phyloP scores from a whole-genome alignment of 2,888 invertebrate species.

The Venusia cambrica region DNA sequence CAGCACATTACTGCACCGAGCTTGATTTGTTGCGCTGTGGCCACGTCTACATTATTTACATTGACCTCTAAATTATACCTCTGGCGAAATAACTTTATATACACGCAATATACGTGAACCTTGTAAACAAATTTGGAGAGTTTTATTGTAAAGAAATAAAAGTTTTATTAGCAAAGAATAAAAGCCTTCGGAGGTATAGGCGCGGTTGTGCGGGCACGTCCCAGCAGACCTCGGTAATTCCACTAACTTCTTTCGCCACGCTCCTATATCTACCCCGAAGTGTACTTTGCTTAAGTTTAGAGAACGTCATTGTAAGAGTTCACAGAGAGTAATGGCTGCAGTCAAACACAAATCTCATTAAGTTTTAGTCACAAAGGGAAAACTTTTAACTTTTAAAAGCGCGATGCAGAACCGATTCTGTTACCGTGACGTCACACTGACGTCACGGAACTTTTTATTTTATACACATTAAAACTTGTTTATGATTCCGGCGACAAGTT shows the following conservation, averaged over 20 bases:
- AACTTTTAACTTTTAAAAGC: conserved; percentile 18
- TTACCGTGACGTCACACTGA: conserved; percentile 6
- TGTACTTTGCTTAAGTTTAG: conserved; percentile 11
- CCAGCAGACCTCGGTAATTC: conserved; percentile 8
- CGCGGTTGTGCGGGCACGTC: not conserved
- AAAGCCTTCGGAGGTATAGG: conserved; percentile 5
- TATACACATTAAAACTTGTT: conserved; percentile 39
- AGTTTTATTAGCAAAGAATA: conserved; percentile 8
- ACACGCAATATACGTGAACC: not conserved
- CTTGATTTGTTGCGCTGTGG: conserved; percentile 18
- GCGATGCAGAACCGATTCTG: conserved; percentile 13
- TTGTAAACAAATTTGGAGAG: conserved; percentile 2
- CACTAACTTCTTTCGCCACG: conserved; percentile 9
- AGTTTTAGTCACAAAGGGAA: conserved; percentile 8
- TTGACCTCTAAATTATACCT: not conserved
- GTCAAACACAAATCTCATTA: conserved; percentile 15
- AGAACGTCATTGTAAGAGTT: conserved; percentile 12
- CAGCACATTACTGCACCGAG: conserved; percentile 10
- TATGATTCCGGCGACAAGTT: conserved; percentile 34
- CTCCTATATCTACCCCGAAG: conserved; percentile 6
- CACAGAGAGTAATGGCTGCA: conserved; percentile 7
- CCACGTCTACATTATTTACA: not conserved
- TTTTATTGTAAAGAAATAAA: conserved; percentile 15
- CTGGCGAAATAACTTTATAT: conserved; percentile 2
- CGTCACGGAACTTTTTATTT: conserved; percentile 32